Evolutionary conservation across 2,888 invertebrate species (phyloP).

Genomic region (Torymus tubicola): DNA sequence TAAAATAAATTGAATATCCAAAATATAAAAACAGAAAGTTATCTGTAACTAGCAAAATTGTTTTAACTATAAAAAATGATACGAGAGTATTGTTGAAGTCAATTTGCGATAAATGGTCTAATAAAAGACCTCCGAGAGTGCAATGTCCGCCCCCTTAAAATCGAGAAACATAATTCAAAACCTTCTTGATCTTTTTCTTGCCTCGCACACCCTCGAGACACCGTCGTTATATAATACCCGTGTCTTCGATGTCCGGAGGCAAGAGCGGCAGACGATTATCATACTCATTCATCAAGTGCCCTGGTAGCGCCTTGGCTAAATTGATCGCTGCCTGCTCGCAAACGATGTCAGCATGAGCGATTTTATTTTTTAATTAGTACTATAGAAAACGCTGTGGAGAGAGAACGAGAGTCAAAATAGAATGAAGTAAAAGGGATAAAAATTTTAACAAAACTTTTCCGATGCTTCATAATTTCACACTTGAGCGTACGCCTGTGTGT

Average conservation of each 20-base stretch:
- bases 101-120: too few species aligned
- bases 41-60: too few species aligned
- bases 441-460: conserved; percentile 41
- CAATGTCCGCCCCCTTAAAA: neutral
- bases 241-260: conserved; percentile 29
- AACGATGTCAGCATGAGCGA: neutral
- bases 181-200: neutral
- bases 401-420: neutral
- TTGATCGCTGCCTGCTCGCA: conserved; percentile 17
- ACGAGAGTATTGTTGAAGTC: too few species aligned
- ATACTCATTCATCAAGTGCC: conserved; percentile 47
- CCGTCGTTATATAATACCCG: conserved; percentile 39
- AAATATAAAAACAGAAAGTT: too few species aligned
- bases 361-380: conserved; percentile 51
- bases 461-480: conserved; percentile 41
- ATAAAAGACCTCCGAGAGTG: too few species aligned
- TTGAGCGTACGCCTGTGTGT: neutral
- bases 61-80: too few species aligned
- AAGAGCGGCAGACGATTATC: conserved; percentile 30
- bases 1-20: too few species aligned
- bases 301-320: conserved; percentile 3
- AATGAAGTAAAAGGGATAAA: neutral
- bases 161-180: conserved; percentile 19
- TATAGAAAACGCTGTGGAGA: conserved; percentile 1
- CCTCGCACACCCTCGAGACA: conserved; percentile 43